phyloP scores from a whole-genome alignment of 2,113 vertebrate genomes.

The Struthio camelus region DNA sequence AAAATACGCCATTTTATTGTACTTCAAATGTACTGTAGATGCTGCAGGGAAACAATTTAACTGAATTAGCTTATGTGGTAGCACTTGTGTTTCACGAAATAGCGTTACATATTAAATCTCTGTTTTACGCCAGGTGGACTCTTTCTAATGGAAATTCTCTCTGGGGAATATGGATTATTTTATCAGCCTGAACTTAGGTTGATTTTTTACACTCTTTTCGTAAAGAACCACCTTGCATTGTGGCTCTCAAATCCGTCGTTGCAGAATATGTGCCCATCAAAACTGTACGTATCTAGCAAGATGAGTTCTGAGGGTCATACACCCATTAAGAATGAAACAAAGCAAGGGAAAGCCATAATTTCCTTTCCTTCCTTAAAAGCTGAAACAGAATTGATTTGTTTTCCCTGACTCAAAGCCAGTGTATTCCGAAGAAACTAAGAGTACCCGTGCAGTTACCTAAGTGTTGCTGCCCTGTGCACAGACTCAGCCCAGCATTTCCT shows the following conservation, averaged over 20 bases:
- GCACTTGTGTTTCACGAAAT: not conserved
- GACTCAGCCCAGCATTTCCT: not conserved
- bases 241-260: conserved; percentile 5
- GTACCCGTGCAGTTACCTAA: not conserved
- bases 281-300: conserved; percentile 23
- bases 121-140: conserved; percentile 11
- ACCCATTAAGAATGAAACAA: conserved; percentile 8
- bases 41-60: conserved; percentile 50
- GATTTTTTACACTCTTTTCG: conserved; percentile 39
- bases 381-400: not conserved
- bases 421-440: not conserved
- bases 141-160: conserved; percentile 18
- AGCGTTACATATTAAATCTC: conserved; percentile 19
- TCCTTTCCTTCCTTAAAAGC: not conserved
- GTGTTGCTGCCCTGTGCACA: not conserved
- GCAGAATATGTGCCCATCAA: not conserved
- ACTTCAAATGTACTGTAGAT: not conserved
- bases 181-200: conserved; percentile 59
- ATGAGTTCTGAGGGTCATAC: not conserved
- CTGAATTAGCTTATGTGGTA: conserved; percentile 30
- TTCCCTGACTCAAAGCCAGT: not conserved
- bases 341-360: not conserved
- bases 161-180: conserved; percentile 33
- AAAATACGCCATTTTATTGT: conserved; percentile 7
- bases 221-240: conserved; percentile 5